Percentiles rank a stretch among this genome's conserved stretches.
phyloP scores from a whole-genome alignment of 2,797 vertebrate species.

The Sternarchorhynchus goeldii region DNA sequence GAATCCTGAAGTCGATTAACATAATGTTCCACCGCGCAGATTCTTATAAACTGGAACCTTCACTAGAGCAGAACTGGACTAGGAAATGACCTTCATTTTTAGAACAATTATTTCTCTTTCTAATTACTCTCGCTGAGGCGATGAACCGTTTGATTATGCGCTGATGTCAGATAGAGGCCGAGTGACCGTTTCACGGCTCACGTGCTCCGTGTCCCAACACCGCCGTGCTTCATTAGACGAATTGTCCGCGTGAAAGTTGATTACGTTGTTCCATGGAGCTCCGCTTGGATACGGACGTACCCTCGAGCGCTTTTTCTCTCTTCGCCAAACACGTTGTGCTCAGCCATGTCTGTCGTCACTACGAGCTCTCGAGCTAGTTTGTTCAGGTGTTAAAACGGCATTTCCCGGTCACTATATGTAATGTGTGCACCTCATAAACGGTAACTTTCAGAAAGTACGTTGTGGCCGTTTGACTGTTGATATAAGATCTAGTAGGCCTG shows the following conservation, averaged over 20 bases:
- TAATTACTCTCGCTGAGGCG: constrained; percentile 40
- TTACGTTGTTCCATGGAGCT: constrained; percentile 58
- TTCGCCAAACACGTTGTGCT: constrained; percentile 57
- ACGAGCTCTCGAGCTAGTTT: neutral
- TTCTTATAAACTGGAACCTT: constrained; percentile 8
- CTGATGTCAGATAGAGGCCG: constrained; percentile 41
- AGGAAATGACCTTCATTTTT: constrained; percentile 21
- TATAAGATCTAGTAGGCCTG: too few species aligned
- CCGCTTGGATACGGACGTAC: constrained; percentile 44
- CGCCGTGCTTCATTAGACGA: constrained; percentile 53
- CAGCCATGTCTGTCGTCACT: constrained; percentile 51
- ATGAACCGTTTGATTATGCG: constrained; percentile 23
- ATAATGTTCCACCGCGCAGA: neutral
- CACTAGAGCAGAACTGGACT: constrained; percentile 8
- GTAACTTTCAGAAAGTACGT: neutral
- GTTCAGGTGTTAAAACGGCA: neutral
- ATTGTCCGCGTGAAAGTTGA: constrained; percentile 59
- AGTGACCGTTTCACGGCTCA: constrained; percentile 46
- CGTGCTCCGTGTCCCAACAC: constrained; percentile 55
- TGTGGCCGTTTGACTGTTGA: neutral
- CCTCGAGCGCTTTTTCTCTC: constrained; percentile 8
- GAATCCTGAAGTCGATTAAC: neutral
- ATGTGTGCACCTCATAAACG: constrained; percentile 50
- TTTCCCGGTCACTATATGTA: constrained; percentile 5
- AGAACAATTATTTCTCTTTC: constrained; percentile 23